Evolutionary conservation across 2,888 invertebrate genomes (phyloP).

Genomic region (Arenicola marina): DNA sequence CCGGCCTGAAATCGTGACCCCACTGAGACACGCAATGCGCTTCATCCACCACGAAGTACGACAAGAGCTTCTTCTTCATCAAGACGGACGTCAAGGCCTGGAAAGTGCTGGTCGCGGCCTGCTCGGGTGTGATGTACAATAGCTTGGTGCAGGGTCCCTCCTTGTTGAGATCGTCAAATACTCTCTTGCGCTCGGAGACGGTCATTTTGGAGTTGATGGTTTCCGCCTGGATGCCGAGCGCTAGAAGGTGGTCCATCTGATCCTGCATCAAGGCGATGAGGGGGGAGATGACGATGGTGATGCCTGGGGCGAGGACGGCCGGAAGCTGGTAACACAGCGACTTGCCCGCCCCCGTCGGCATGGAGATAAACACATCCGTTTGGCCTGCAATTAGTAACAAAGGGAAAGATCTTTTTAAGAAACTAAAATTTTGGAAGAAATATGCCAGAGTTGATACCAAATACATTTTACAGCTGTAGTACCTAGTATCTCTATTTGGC

Average conservation of each 20-base stretch:
- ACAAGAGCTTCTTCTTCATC: slow-evolving; percentile 76
- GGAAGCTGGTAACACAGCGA: slow-evolving; percentile 97
- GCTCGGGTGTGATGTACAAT: slow-evolving; percentile 96
- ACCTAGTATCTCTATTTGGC: too few species aligned
- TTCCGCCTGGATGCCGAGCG: slow-evolving; percentile 79
- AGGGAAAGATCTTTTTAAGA: background rate
- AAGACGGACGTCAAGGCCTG: slow-evolving; percentile 69
- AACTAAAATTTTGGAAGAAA: background rate
- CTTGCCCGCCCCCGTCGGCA: slow-evolving; percentile 97
- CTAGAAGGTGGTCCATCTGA: slow-evolving; percentile 85
- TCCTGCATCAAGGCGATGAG: slow-evolving; percentile 92
- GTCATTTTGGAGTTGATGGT: slow-evolving; percentile 92
- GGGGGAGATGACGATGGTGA: slow-evolving; percentile 95
- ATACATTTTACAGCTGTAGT: too few species aligned
- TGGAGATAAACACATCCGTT: slow-evolving; percentile 91
- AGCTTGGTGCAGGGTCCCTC: slow-evolving; percentile 79
- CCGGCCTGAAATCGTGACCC: slow-evolving; percentile 96
- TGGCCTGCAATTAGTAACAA: slow-evolving; percentile 62
- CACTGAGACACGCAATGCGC: slow-evolving; percentile 82
- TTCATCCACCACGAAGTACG: slow-evolving; percentile 94
- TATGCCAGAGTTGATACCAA: too few species aligned
- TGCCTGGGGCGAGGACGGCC: slow-evolving; percentile 73
- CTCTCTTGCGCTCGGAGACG: slow-evolving; percentile 74
- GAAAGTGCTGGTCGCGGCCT: slow-evolving; percentile 75
- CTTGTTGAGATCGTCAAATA: slow-evolving; percentile 73